Evolutionary conservation across 2,888 invertebrate species (phyloP).

Genomic region (Morpho helenor): DNA sequence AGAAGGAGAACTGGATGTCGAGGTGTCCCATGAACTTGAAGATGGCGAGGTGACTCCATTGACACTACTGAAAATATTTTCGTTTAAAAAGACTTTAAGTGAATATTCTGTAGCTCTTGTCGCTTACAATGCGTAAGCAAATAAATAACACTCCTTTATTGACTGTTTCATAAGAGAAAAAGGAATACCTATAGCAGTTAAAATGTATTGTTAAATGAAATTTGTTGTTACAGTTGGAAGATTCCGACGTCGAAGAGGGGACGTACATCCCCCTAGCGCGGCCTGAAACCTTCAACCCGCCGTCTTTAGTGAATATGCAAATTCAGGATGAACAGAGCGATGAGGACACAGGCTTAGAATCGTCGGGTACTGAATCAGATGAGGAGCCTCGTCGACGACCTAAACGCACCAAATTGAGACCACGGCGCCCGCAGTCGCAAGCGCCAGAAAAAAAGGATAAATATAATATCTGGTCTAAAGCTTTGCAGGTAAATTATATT

Average conservation of each 20-base stretch:
- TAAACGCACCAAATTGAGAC: conserved; percentile 76
- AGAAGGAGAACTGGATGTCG: conserved; percentile 79
- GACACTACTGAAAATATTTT: not conserved
- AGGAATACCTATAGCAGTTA: too few relatives aligned
- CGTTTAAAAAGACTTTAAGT: too few relatives aligned
- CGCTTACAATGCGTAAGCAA: too few relatives aligned
- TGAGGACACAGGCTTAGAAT: conserved; percentile 71
- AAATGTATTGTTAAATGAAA: not conserved
- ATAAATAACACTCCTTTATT: too few relatives aligned
- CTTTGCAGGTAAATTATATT: conserved; percentile 57
- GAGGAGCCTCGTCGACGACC: conserved; percentile 71
- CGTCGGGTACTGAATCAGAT: conserved; percentile 79
- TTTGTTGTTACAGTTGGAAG: conserved; percentile 52
- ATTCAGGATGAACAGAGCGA: conserved; percentile 81
- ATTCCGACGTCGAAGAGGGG: conserved; percentile 74
- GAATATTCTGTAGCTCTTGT: too few relatives aligned
- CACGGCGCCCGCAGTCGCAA: conserved; percentile 43
- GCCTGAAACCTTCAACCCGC: conserved; percentile 74
- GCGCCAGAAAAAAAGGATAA: conserved; percentile 79
- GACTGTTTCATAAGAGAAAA: too few relatives aligned
- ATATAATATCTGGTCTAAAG: conserved; percentile 88
- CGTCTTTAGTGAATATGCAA: conserved; percentile 70
- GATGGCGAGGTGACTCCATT: conserved; percentile 81
- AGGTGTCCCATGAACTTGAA: conserved; percentile 80
- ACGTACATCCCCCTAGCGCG: conserved; percentile 79